phyloP scores from a whole-genome alignment of 1,140 invertebrate species.

The Drosophila kurseongensis region DNA sequence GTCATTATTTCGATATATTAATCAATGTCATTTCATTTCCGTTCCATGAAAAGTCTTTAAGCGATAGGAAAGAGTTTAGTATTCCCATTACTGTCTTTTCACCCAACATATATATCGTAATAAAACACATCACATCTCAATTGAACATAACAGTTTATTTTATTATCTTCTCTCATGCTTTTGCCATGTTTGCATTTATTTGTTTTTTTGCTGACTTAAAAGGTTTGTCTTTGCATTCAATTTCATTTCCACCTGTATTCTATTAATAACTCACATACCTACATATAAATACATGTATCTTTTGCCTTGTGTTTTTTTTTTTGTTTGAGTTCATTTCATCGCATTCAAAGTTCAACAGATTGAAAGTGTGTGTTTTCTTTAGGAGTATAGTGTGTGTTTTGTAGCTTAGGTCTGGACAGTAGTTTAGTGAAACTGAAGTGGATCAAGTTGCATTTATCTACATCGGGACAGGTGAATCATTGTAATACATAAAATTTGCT shows the following conservation, averaged over 20 bases:
- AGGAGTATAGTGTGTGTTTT: slow-evolving; percentile 20
- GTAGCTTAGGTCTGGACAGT: slow-evolving; percentile 23
- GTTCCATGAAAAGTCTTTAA: too few species aligned
- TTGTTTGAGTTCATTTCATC: slow-evolving; percentile 11
- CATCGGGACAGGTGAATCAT: slow-evolving; percentile 30
- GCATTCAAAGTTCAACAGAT: slow-evolving; percentile 47
- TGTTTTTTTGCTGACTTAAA: slow-evolving; percentile 30
- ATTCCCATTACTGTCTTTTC: too few species aligned
- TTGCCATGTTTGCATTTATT: slow-evolving; percentile 30
- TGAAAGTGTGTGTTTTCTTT: slow-evolving; percentile 26
- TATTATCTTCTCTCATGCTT: slow-evolving; percentile 59
- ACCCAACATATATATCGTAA: not conserved
- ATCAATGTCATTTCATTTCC: too few species aligned
- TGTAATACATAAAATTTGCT: slow-evolving; percentile 26
- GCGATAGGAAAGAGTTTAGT: too few species aligned
- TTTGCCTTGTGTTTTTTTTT: slow-evolving; percentile 9
- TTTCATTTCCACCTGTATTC: slow-evolving; percentile 40
- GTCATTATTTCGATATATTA: too few species aligned
- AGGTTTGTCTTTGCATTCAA: slow-evolving; percentile 37
- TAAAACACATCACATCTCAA: slow-evolving; percentile 40
- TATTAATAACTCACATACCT: slow-evolving; percentile 45
- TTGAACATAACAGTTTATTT: slow-evolving; percentile 81
- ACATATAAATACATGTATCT: slow-evolving; percentile 40
- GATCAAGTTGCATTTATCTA: slow-evolving; percentile 36
- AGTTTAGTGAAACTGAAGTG: slow-evolving; percentile 20